Evolutionary conservation across 2,888 invertebrate genomes (phyloP).

Genomic region (Athalia rosae): DNA sequence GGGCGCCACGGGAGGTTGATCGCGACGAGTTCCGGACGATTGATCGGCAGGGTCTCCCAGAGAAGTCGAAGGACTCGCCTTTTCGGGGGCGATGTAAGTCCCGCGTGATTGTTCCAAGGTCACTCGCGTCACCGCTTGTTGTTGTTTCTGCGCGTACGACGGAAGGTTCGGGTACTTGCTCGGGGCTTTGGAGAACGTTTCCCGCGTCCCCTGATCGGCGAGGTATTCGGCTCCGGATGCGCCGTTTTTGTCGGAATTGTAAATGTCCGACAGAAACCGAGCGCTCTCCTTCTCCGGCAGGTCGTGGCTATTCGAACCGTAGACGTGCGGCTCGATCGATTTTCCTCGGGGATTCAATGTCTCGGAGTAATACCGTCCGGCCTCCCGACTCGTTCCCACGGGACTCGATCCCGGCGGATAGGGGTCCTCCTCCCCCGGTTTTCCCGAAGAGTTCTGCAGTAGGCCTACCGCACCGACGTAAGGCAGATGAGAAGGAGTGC

Average conservation of each 20-base stretch:
- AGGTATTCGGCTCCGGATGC: neutral
- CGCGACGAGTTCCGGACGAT: constrained; percentile 6
- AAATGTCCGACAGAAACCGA: neutral
- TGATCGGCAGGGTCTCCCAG: constrained; percentile 13
- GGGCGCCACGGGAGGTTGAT: constrained; percentile 6
- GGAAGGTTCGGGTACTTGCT: constrained; percentile 55
- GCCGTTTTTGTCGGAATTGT: neutral
- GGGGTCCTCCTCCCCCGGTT: neutral
- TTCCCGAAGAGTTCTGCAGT: neutral
- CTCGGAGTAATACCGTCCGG: neutral
- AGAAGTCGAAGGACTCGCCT: constrained; percentile 51
- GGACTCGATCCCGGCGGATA: constrained; percentile 4
- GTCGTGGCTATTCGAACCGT: constrained; percentile 15
- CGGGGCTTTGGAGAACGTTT: constrained; percentile 33
- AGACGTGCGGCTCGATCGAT: neutral
- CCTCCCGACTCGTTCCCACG: neutral
- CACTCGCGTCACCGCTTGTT: constrained; percentile 56
- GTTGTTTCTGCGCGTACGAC: constrained; percentile 56
- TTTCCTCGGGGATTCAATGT: neutral
- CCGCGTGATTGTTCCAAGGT: constrained; percentile 60
- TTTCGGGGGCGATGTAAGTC: constrained; percentile 58
- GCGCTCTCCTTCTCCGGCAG: neutral
- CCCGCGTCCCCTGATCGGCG: constrained; percentile 1
- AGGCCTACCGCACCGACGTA: neutral
- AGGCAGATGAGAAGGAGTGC: neutral